Conservation (phyloP, 2,888 invertebrate genomes). For the Troglohyphantes excavatus region DNA sequence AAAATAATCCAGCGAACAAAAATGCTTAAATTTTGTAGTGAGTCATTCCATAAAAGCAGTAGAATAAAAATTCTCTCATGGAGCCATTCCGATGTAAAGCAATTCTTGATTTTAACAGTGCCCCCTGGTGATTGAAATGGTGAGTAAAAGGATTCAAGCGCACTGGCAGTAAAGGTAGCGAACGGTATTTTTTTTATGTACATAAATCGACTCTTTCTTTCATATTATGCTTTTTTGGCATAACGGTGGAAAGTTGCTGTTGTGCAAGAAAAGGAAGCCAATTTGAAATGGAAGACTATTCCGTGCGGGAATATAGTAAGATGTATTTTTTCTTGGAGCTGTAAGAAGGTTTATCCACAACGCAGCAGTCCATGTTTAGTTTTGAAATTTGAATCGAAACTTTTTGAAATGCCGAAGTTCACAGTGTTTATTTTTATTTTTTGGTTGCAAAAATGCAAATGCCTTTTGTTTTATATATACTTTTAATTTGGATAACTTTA, state of each 20-base stretch:
- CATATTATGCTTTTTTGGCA: background rate
- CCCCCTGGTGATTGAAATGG: constrained; percentile 28
- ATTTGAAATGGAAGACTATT: background rate
- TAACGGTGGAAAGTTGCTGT: background rate
- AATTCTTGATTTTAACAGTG: constrained; percentile 31
- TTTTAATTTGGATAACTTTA: too few species aligned
- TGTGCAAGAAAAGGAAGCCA: background rate
- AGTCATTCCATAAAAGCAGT: background rate
- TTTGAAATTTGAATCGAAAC: too few species aligned
- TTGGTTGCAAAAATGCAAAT: too few species aligned
- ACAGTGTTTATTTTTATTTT: too few species aligned
- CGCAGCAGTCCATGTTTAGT: too few species aligned
- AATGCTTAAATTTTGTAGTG: background rate
- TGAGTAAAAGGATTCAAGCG: background rate
- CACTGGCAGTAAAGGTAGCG: background rate
- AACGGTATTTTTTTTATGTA: background rate
- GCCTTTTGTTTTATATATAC: too few species aligned
- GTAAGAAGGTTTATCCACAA: too few species aligned
- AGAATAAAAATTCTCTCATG: background rate
- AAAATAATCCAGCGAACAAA: background rate
- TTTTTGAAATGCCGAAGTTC: too few species aligned
- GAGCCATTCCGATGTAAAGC: constrained; percentile 7
- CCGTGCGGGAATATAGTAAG: background rate
- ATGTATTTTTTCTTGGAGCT: too few species aligned
- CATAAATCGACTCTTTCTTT: background rate